Conservation (phyloP, 2,113 vertebrate species). For the Callipepla californica region DNA sequence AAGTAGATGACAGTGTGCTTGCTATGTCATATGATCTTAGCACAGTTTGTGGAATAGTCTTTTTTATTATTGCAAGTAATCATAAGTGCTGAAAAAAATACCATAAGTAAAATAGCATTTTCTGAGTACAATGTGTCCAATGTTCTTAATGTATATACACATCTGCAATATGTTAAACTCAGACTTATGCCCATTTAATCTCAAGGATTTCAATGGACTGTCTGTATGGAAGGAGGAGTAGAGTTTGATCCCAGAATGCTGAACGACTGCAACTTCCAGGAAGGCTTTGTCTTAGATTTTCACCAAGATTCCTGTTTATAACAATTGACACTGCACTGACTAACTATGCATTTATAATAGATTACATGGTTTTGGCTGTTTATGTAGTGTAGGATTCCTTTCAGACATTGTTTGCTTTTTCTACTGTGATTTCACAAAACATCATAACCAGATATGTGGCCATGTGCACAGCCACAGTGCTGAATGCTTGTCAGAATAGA, state of each 20-base stretch:
- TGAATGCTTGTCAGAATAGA: background rate
- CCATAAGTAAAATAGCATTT: conserved; percentile 32
- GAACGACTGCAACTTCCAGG: background rate
- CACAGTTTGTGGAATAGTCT: conserved; percentile 14
- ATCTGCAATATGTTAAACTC: conserved; percentile 64
- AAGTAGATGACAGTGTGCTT: conserved; percentile 44
- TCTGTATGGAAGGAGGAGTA: conserved; percentile 16
- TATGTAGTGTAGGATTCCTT: background rate
- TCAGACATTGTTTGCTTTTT: background rate
- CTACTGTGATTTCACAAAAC: background rate
- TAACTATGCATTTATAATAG: background rate
- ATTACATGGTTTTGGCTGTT: background rate
- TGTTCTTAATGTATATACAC: conserved; percentile 53
- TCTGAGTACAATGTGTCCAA: conserved; percentile 53
- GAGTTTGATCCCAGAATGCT: conserved; percentile 16
- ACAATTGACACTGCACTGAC: background rate
- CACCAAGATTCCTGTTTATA: background rate
- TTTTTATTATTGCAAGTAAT: conserved; percentile 58
- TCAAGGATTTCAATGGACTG: conserved; percentile 32
- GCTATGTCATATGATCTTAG: conserved; percentile 46
- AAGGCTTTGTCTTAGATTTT: background rate
- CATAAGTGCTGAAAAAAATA: conserved; percentile 61
- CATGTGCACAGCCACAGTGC: background rate
- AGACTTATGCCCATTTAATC: conserved; percentile 31
- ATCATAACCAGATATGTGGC: accelerated